Base-by-base conservation (phyloP, 2,888 invertebrate genomes). In the Seira musarum region DNA sequence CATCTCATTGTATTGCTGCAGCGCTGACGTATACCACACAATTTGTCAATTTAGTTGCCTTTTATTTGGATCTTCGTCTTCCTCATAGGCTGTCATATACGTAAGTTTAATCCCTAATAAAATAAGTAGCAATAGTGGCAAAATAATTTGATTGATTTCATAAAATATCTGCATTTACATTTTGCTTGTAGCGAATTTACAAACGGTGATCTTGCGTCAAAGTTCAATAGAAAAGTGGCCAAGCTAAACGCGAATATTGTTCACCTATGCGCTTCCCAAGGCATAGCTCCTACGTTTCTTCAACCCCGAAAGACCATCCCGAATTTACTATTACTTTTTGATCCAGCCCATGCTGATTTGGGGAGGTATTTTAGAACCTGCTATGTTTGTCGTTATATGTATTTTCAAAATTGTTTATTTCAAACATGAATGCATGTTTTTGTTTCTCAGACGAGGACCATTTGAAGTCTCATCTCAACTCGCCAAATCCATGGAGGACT, bases 11-110 rank as follows among this genome's bases (percentile, higher is more conserved):
- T 83, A 94, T 94, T 85, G 92, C 92, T 88, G 96, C 94, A 84
- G 97, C 95, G 71, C 92, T 97, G 61, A 93, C 94, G 60, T 95
- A 96, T 88, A 93, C 94, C 57, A 93, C 96, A 77, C 97, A 97
- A 90, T 91, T 97, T 86, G 92, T 94, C 64, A 93, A 93, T 88
- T 90, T 96, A 85, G 90, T 96, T 84, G 94, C 96, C 67, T 95
- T 93, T 90, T 94, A 94, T 88, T 91, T 97, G 82, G 95, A 96
- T 90, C 92, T 94, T 72, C 91, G 93, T 84, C 91, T 97, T 88
- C 97, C 97, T 49, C 93, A 93, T 86, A 93, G 93, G 89, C 89
- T 93, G 87, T 90, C 91, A 72, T 93, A 93, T 88, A 92, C 93
- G 93, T 93, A 88, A 21, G 69, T 65, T 72, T 77, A 17, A n/a